These are phyloP conservation scores for Aphyosemion australe DNA, from an alignment of 2,113 vertebrate genomes.

Conservation along the genomic window DNA sequence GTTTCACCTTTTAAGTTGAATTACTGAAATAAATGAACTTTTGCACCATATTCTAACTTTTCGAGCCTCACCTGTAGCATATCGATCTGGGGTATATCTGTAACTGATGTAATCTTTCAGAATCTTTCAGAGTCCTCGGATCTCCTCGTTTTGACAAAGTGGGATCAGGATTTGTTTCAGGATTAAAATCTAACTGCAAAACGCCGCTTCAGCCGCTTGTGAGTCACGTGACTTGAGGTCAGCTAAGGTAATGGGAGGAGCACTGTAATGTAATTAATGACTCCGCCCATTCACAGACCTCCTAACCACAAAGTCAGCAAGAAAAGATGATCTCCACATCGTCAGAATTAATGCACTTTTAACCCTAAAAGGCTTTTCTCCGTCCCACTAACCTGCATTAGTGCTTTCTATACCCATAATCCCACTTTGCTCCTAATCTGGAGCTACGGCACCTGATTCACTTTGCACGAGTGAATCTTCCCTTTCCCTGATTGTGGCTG, in stretches of 20 bases:
- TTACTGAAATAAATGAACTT: too few relatives aligned
- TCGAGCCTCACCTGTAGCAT: neutral
- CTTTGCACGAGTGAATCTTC: constrained; percentile 23
- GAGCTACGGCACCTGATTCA: constrained; percentile 9
- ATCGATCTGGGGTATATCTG: constrained; percentile 50
- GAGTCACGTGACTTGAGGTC: constrained; percentile 64
- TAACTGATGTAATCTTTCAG: too few relatives aligned
- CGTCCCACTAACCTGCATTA: constrained; percentile 2
- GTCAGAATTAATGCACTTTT: constrained; percentile 23
- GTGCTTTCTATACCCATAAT: constrained; percentile 43
- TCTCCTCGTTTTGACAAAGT: constrained; percentile 44
- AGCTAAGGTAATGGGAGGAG: constrained; percentile 61
- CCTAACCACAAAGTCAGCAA: neutral
- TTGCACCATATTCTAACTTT: too few relatives aligned
- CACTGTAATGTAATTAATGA: constrained; percentile 64
- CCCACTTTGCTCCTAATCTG: constrained; percentile 40
- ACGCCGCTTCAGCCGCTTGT: constrained; percentile 71
- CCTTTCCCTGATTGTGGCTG: neutral
- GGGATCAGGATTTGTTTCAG: constrained; percentile 62
- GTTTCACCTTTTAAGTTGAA: too few relatives aligned
- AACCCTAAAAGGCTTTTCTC: constrained; percentile 23
- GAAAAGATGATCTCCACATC: neutral
- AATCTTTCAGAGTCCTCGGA: neutral
- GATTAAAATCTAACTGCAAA: constrained; percentile 68
- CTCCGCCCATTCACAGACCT: constrained; percentile 27